phyloP scores from a whole-genome alignment of 2,888 invertebrate species.

The Hydraecia micacea region DNA sequence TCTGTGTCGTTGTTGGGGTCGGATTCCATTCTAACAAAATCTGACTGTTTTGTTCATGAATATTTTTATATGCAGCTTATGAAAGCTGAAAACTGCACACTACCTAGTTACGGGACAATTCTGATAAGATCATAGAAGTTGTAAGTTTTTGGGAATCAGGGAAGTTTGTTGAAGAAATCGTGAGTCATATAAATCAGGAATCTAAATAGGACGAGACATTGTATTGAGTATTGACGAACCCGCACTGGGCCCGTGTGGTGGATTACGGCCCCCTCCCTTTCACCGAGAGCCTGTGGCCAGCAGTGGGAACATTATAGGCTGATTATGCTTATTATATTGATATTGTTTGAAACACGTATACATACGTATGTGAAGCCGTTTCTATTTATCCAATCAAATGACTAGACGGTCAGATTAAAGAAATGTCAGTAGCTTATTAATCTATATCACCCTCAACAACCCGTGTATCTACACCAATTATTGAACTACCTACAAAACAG shows the following conservation, averaged over 20 bases:
- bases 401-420: background rate
- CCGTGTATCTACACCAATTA: conserved; percentile 19
- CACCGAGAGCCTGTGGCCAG: too few relatives aligned
- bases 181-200: background rate
- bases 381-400: background rate
- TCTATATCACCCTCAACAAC: background rate
- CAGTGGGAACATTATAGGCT: too few relatives aligned
- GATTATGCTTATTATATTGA: too few relatives aligned
- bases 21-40: background rate
- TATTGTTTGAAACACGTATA: background rate
- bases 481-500: conserved; percentile 15
- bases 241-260: too few relatives aligned
- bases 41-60: background rate
- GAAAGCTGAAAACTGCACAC: background rate
- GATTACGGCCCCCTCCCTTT: too few relatives aligned
- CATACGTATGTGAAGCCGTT: too few relatives aligned
- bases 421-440: background rate
- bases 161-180: background rate
- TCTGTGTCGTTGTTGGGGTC: background rate
- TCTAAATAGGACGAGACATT: background rate
- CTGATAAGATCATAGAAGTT: background rate
- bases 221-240: background rate
- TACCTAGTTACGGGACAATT: too few relatives aligned
- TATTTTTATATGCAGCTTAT: background rate
- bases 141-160: too few relatives aligned